Evolutionary conservation across 1,140 invertebrate genomes (phyloP), one percentile per base, ranked within the genome.

Genomic region (Apis florea): DNA sequence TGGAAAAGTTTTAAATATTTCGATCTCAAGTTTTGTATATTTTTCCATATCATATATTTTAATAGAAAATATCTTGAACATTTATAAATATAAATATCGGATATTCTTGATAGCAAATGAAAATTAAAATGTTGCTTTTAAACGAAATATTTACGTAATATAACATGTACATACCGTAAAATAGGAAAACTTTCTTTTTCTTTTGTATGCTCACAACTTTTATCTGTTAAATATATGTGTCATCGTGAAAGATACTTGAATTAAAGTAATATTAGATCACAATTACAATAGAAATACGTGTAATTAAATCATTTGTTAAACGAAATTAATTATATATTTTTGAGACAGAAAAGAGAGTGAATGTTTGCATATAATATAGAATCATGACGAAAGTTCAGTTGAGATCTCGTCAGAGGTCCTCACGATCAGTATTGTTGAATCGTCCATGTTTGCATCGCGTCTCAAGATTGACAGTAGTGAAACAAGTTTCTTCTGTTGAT

Each of bases 141-240:
- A 5, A 40, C 31, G 6, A 40, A 40, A 40, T 40, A 40, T 40
- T 40, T 40, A 40, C 31, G 31, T 40, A 40, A 40, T 40, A 40
- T 31, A 31, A 31, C 2, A 31, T 31, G 4, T 40, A 40, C 5
- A 6, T 40, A 40, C 4, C 51, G 56, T 71, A 63, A 2, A n/a
- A 49, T 51, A 12, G 19, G 21, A 79, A 49, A 47, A 70, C 24
- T 53, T 61, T 58, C 24, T n/a, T 15, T 49, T 61, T 58, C 24
- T n/a, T 15, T 49, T 61, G 40, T 53, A 49, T 61, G 54, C 67
- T 79, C 9, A 40, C 15, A 64, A 10, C 47, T 79, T 79, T 70
- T 79, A 70, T 79, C 40, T 70, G 21, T 9, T 51, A 70, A 61
- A 69, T 70, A 49, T 51, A 70, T 40, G 31, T 40, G 5, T 40